These are phyloP conservation scores for Bothrops jararaca DNA, from an alignment of 2,113 vertebrate species.

Conservation along the genomic window DNA sequence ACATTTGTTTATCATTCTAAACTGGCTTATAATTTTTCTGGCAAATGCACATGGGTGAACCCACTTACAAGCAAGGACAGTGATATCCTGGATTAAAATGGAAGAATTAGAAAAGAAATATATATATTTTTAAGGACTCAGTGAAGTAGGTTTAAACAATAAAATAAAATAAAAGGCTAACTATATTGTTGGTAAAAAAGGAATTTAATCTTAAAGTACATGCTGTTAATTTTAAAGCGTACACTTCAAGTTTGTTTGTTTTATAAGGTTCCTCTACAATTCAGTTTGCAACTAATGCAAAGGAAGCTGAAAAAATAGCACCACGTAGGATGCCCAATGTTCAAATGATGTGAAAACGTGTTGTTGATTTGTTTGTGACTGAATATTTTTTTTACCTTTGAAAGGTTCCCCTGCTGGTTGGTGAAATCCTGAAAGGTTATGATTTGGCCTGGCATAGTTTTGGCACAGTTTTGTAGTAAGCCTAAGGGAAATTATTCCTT, in stretches of 20 bases:
- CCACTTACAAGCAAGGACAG: not conserved
- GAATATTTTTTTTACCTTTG: not conserved
- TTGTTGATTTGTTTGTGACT: not conserved
- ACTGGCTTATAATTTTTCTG: not conserved
- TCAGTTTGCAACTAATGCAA: not conserved
- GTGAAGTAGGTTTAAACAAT: not conserved
- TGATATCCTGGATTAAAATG: not conserved
- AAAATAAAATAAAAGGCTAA: not conserved
- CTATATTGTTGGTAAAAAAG: not conserved
- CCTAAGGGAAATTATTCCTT: not conserved
- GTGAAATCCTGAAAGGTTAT: not conserved
- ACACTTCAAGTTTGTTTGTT: not conserved
- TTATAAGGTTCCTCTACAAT: not conserved
- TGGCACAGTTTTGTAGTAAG: not conserved
- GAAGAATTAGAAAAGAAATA: not conserved
- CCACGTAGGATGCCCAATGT: not conserved
- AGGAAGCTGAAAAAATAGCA: not conserved
- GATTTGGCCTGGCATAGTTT: not conserved
- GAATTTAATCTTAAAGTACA: not conserved
- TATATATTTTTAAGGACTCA: not conserved
- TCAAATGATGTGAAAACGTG: not conserved
- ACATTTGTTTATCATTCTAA: not conserved
- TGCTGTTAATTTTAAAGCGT: not conserved
- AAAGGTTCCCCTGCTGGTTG: not conserved
- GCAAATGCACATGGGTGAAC: not conserved